A percentile compares a stretch with the other conserved stretches of the same genome.
Evolutionary conservation across 1,140 invertebrate species (phyloP).

Genomic region (Frieseomelitta varia): DNA sequence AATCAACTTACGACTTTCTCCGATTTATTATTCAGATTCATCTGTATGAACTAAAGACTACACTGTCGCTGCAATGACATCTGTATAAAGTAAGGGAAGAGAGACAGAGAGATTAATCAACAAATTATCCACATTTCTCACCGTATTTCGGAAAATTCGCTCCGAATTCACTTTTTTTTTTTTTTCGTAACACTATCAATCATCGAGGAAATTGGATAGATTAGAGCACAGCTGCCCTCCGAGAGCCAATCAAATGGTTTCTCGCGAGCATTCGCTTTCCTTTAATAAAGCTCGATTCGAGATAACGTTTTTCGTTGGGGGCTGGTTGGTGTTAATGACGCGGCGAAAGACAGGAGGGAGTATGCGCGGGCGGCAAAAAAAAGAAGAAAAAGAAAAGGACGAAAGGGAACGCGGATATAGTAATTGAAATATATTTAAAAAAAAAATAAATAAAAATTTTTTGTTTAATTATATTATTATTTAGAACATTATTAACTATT

Average conservation of each 20-base stretch:
- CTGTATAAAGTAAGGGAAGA: too few species aligned
- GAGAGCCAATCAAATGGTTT: slow-evolving; percentile 58
- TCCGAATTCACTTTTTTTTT: not conserved
- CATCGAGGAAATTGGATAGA: not conserved
- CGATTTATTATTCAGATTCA: too few species aligned
- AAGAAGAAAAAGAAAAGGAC: not conserved
- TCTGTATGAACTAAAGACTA: too few species aligned
- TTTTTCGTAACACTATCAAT: not conserved
- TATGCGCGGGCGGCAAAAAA: slow-evolving; percentile 45
- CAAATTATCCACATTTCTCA: too few species aligned
- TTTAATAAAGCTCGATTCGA: slow-evolving; percentile 62
- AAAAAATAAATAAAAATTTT: too few species aligned
- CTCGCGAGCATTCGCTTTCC: slow-evolving; percentile 45
- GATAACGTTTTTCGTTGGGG: slow-evolving; percentile 44
- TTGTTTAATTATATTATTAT: too few species aligned
- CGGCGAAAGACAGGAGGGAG: slow-evolving; percentile 52
- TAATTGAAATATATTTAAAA: too few species aligned
- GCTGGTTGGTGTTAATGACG: slow-evolving; percentile 41
- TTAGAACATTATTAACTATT: too few species aligned
- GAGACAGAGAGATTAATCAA: not conserved
- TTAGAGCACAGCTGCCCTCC: slow-evolving; percentile 10
- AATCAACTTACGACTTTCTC: not conserved
- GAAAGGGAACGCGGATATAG: too few species aligned
- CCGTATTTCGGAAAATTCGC: not conserved
- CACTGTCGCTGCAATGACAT: too few species aligned